phyloP scores from a whole-genome alignment of 2,113 vertebrate genomes.

The Larimichthys crocea region DNA sequence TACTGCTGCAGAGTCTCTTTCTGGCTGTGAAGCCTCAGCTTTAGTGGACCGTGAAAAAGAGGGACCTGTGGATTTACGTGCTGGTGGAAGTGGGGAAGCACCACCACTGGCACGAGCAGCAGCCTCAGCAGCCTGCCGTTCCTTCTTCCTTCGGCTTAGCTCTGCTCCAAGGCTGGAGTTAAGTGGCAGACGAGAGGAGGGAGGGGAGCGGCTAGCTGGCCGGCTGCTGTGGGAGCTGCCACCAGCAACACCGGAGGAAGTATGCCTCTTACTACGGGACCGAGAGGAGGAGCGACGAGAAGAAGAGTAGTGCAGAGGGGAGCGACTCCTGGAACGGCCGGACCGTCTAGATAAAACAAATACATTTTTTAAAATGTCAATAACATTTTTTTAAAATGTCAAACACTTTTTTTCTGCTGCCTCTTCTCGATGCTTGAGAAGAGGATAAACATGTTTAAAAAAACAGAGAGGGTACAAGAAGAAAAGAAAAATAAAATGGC shows the following conservation, averaged over 20 bases:
- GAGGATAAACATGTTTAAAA: background rate
- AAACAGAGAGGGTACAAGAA: background rate
- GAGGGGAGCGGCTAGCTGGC: slow-evolving; percentile 93
- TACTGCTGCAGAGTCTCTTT: slow-evolving; percentile 47
- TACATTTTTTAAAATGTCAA: background rate
- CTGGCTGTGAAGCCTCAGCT: slow-evolving; percentile 49
- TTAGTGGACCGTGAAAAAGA: slow-evolving; percentile 66
- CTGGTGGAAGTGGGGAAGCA: slow-evolving; percentile 81
- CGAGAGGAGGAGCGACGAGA: slow-evolving; percentile 90
- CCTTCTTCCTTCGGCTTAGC: slow-evolving; percentile 94
- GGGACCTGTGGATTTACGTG: slow-evolving; percentile 58
- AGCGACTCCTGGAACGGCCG: slow-evolving; percentile 93
- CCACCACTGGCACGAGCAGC: slow-evolving; percentile 89
- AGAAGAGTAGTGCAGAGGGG: slow-evolving; percentile 88
- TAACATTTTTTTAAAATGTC: background rate
- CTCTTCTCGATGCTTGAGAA: background rate
- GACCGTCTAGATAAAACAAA: slow-evolving; percentile 86
- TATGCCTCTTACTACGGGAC: slow-evolving; percentile 93
- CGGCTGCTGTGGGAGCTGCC: slow-evolving; percentile 87
- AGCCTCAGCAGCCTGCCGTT: slow-evolving; percentile 90
- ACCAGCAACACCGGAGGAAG: slow-evolving; percentile 81
- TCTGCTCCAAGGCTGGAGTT: slow-evolving; percentile 97
- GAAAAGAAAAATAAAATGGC: background rate
- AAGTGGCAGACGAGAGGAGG: slow-evolving; percentile 89
- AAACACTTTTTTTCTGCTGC: background rate